These are phyloP conservation scores for Aplysia californica DNA, from an alignment of 1,140 invertebrate genomes.

Conservation along the genomic window DNA sequence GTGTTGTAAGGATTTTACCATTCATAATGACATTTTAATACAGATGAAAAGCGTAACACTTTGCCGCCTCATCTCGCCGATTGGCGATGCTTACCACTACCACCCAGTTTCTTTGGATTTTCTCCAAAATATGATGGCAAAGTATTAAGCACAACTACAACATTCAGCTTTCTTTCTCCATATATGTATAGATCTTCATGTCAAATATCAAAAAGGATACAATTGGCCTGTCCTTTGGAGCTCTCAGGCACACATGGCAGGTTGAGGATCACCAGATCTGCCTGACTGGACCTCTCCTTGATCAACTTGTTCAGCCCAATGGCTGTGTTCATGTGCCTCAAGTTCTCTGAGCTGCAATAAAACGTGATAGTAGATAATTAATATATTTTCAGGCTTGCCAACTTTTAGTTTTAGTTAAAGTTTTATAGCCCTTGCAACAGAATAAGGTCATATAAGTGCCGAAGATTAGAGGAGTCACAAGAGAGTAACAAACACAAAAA, in stretches of 20 bases:
- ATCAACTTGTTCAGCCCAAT: slow-evolving; percentile 13
- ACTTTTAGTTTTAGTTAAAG: not conserved
- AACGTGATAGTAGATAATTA: not conserved
- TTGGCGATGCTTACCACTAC: no score
- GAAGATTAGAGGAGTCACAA: no score
- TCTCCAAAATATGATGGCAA: no score
- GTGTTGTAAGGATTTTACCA: no score
- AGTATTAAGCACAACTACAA: no score
- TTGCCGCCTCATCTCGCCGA: not conserved
- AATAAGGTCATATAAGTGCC: no score
- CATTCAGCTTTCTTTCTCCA: no score
- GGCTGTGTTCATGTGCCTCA: slow-evolving; percentile 24
- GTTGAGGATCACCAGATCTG: slow-evolving; percentile 14
- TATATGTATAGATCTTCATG: not conserved
- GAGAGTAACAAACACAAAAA: no score
- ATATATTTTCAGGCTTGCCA: not conserved
- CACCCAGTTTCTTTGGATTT: no score
- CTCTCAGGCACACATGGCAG: slow-evolving; percentile 19
- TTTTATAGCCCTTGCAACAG: no score
- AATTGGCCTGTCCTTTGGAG: slow-evolving; percentile 3
- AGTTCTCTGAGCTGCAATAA: not conserved
- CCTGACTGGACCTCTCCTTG: not conserved
- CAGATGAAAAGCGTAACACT: not conserved
- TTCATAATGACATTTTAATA: no score
- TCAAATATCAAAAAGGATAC: slow-evolving; percentile 15